Conservation (phyloP, 2,113 vertebrate species). For the Gallinago paraguaiae region DNA sequence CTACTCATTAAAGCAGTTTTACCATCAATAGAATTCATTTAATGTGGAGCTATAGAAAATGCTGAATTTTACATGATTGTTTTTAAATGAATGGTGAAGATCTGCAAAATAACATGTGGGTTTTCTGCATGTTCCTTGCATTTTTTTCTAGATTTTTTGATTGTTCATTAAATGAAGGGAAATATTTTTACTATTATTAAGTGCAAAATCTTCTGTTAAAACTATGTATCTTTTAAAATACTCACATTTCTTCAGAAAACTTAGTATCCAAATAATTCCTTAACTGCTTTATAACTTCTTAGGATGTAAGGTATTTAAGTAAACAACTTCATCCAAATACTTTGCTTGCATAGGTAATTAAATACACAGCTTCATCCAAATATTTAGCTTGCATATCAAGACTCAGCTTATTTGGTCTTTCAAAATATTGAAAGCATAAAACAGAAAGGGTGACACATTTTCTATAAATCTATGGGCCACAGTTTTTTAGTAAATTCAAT, state of each 20-base stretch:
- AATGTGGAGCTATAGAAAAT: neutral
- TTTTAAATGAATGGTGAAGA: neutral
- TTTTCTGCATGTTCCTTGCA: neutral
- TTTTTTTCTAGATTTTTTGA: neutral
- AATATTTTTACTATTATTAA: neutral
- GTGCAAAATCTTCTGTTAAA: neutral
- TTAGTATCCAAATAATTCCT: neutral
- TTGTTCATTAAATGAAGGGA: neutral
- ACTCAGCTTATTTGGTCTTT: neutral
- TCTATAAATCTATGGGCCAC: neutral
- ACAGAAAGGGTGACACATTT: neutral
- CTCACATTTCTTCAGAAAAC: neutral
- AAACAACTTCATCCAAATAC: neutral
- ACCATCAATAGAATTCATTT: neutral
- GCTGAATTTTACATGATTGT: neutral
- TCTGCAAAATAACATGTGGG: neutral
- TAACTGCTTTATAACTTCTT: neutral
- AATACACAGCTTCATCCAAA: neutral
- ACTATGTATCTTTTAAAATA: neutral
- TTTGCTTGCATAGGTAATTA: neutral
- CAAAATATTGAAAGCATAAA: neutral
- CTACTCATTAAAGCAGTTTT: neutral
- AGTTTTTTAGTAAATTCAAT: neutral
- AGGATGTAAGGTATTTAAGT: neutral
- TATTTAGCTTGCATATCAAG: neutral